These are phyloP conservation scores for Volucella inflata DNA, from an alignment of 2,888 invertebrate species.

Conservation along the genomic window DNA sequence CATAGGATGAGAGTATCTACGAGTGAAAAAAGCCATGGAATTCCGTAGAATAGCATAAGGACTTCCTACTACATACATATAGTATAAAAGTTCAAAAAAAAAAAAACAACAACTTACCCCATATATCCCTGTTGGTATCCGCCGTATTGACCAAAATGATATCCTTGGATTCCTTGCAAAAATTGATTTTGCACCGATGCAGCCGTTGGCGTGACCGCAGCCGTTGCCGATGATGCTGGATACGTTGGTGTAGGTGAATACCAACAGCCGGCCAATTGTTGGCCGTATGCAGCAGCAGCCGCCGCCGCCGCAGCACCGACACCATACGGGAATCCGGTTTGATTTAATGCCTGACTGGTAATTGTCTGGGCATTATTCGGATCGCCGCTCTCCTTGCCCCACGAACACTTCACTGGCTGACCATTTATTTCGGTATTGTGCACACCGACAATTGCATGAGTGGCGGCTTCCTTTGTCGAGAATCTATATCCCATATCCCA, in stretches of 20 bases:
- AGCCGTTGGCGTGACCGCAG: conserved; percentile 87
- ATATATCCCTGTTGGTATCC: conserved; percentile 97
- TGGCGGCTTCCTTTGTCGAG: conserved; percentile 99
- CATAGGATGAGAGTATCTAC: conserved; percentile 13
- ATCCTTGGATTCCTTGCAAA: conserved; percentile 94
- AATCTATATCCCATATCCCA: conserved; percentile 90
- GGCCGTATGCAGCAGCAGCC: conserved; percentile 88
- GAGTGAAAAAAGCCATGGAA: conserved; percentile 9
- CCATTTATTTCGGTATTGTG: conserved; percentile 99
- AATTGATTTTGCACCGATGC: conserved; percentile 93
- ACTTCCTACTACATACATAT: conserved; percentile 16
- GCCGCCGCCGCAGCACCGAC: conserved; percentile 84
- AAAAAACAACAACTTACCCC: conserved; percentile 88
- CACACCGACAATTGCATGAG: conserved; percentile 98
- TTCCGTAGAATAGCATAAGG: conserved; percentile 14
- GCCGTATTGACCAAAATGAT: conserved; percentile 93
- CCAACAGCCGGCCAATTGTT: conserved; percentile 95
- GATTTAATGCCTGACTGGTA: conserved; percentile 86
- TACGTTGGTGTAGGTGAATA: conserved; percentile 91
- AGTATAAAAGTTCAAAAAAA: no score
- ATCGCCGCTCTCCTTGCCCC: conserved; percentile 99
- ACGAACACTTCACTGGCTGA: conserved; percentile 98
- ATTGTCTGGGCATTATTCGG: conserved; percentile 92
- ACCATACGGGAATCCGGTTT: conserved; percentile 84
- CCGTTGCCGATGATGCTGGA: conserved; percentile 85